A percentile compares a stretch with the other conserved stretches of the same genome.
These are phyloP conservation scores for Macrostomum lignano DNA, from an alignment of 1,140 invertebrate genomes.

Conservation along the genomic window DNA sequence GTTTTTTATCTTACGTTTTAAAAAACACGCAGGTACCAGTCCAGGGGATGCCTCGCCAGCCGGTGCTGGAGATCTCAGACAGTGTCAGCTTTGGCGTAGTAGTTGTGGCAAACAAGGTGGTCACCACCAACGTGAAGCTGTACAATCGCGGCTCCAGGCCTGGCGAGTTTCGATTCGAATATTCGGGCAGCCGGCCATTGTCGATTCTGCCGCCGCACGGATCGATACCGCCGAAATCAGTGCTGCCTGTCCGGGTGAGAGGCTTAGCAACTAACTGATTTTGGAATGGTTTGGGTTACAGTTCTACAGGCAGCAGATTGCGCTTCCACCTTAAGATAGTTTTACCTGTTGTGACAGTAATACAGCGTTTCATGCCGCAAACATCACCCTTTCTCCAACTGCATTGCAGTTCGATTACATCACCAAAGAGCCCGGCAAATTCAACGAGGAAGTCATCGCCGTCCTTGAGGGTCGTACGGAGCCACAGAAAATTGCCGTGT, in stretches of 20 bases:
- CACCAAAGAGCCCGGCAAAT: constrained; percentile 14
- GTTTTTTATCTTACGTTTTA: too few relatives aligned
- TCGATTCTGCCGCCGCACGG: constrained; percentile 18
- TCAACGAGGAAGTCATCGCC: constrained; percentile 11
- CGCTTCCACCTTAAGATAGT: too few relatives aligned
- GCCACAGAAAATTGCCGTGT: constrained; percentile 11
- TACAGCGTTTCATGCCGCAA: too few relatives aligned
- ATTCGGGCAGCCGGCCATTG: constrained; percentile 18
- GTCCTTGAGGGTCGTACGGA: constrained; percentile 9
- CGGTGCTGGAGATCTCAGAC: constrained; percentile 13
- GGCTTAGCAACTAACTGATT: too few relatives aligned
- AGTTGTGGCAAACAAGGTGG: constrained; percentile 19
- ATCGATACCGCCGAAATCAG: too few relatives aligned
- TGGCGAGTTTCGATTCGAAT: constrained; percentile 22
- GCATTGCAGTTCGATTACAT: constrained; percentile 19
- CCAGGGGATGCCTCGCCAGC: too few relatives aligned
- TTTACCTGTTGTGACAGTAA: too few relatives aligned
- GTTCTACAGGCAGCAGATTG: too few relatives aligned
- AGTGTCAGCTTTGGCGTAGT: constrained; percentile 20
- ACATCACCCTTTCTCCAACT: constrained; percentile 9
- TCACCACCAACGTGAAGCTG: constrained; percentile 15
- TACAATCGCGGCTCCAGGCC: constrained; percentile 18
- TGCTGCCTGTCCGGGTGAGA: too few relatives aligned
- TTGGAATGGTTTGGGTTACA: too few relatives aligned
- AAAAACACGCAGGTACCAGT: too few relatives aligned